Conservation (phyloP, 2,113 vertebrate species). For the Passerina amoena region DNA sequence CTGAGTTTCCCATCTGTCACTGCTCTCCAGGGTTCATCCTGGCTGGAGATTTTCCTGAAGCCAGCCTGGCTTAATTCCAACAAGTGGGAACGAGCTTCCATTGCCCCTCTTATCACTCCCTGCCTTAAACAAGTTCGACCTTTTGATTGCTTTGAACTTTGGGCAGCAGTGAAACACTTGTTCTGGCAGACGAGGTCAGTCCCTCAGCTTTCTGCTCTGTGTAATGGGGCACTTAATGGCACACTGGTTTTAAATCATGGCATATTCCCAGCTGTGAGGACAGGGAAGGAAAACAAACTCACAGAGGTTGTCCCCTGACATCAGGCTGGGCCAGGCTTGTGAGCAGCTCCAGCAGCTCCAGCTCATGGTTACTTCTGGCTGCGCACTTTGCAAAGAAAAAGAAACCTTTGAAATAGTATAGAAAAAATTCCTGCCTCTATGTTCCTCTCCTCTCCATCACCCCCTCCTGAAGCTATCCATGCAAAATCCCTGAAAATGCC, state of each 20-base stretch:
- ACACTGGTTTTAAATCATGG: neutral
- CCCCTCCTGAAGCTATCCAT: neutral
- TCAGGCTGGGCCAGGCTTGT: neutral
- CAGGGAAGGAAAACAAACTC: neutral
- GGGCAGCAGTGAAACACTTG: neutral
- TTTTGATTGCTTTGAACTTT: slow-evolving; percentile 19
- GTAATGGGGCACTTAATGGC: neutral
- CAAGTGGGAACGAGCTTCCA: neutral
- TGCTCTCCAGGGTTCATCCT: neutral
- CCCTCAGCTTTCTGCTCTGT: neutral
- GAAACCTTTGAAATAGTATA: neutral
- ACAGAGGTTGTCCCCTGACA: neutral
- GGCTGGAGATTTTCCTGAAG: neutral
- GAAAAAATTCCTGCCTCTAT: neutral
- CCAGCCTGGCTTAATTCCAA: neutral
- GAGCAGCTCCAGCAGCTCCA: neutral
- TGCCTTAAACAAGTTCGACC: slow-evolving; percentile 44
- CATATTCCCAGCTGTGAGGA: neutral
- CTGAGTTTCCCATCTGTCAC: neutral
- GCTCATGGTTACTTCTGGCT: neutral
- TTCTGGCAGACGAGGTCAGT: neutral
- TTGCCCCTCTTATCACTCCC: slow-evolving; percentile 14
- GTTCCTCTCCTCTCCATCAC: neutral
- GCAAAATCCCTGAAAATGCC: neutral
- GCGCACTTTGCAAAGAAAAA: neutral